These are phyloP conservation scores for Cervus canadensis DNA, from an alignment of 2,113 vertebrate genomes.

Conservation along the genomic window DNA sequence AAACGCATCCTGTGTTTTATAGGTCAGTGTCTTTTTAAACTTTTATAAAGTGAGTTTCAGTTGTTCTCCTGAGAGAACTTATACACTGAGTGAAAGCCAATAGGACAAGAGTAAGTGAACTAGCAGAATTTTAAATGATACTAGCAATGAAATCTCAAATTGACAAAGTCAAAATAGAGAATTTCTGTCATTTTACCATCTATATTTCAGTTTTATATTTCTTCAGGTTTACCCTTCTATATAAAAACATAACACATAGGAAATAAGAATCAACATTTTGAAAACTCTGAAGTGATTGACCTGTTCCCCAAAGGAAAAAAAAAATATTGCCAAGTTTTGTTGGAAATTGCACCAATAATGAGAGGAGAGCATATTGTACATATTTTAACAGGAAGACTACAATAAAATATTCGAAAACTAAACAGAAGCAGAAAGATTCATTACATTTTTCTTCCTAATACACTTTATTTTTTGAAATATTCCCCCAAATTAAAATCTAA, in stretches of 20 bases:
- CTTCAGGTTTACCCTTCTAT: neutral
- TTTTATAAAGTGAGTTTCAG: constrained; percentile 71
- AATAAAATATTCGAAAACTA: neutral
- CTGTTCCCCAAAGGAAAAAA: neutral
- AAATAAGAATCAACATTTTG: neutral
- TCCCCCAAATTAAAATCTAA: neutral
- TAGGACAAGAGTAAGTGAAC: constrained; percentile 69
- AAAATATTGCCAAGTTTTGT: neutral
- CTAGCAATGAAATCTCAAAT: constrained; percentile 33
- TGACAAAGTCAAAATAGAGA: constrained; percentile 51
- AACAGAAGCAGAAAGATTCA: neutral
- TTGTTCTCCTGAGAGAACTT: constrained; percentile 70
- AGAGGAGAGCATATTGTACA: neutral
- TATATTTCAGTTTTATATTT: neutral
- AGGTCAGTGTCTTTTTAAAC: constrained; percentile 51
- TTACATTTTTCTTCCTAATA: neutral
- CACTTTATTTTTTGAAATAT: neutral
- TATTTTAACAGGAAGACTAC: neutral
- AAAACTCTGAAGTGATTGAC: neutral
- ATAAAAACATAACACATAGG: neutral
- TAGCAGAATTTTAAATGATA: constrained; percentile 49
- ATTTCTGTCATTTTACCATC: neutral
- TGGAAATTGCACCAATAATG: neutral
- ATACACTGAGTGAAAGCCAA: constrained; percentile 71
- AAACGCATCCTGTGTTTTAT: constrained; percentile 65